phyloP scores from a whole-genome alignment of 2,113 vertebrate species.

The Colius striatus region DNA sequence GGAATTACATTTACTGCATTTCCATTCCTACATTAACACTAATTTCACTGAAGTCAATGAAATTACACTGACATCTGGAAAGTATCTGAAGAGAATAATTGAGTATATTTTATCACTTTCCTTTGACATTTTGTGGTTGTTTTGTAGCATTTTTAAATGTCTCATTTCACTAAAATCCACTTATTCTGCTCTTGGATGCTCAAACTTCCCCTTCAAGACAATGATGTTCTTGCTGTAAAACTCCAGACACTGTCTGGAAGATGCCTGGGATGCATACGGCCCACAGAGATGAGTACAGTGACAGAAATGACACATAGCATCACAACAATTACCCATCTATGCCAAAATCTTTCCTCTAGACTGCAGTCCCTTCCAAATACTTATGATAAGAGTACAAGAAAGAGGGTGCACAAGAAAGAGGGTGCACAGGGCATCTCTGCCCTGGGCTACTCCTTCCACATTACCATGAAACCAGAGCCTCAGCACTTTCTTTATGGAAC shows the following conservation, averaged over 20 bases:
- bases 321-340: neutral
- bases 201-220: neutral
- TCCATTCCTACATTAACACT: constrained; percentile 66
- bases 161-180: neutral
- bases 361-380: neutral
- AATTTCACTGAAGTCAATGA: constrained; percentile 64
- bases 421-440: neutral
- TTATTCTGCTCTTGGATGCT: neutral
- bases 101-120: constrained; percentile 52
- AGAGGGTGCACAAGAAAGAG: neutral
- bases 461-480: neutral
- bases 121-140: neutral
- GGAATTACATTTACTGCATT: constrained; percentile 58
- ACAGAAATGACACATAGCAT: fast-evolving
- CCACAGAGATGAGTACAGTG: neutral
- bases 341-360: neutral
- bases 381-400: neutral
- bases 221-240: neutral
- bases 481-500: neutral
- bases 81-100: constrained; percentile 53
- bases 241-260: neutral
- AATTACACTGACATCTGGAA: constrained; percentile 39
- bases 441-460: neutral
- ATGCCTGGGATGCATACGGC: neutral
- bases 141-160: neutral